These are phyloP conservation scores for Sericinus montela DNA, from an alignment of 2,888 invertebrate genomes.

Conservation along the genomic window DNA sequence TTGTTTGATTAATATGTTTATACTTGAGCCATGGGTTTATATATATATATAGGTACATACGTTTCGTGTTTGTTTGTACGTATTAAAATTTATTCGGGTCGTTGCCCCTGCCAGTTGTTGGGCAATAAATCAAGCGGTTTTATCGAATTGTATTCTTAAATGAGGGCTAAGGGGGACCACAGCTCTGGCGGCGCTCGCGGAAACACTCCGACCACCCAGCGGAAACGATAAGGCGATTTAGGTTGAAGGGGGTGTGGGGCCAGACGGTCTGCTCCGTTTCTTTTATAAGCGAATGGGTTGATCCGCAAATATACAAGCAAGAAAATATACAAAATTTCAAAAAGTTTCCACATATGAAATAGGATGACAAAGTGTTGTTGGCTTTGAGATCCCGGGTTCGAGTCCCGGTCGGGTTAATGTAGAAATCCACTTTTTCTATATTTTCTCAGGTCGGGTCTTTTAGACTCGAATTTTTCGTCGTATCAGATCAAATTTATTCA, in stretches of 20 bases:
- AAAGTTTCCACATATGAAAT: too few relatives aligned
- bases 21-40: too few relatives aligned
- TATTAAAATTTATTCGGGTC: conserved; percentile 9
- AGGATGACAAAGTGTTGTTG: too few relatives aligned
- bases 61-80: not conserved
- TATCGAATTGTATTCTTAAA: conserved; percentile 23
- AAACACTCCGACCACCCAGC: conserved; percentile 13
- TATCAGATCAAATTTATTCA: too few relatives aligned
- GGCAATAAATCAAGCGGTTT: conserved; percentile 24
- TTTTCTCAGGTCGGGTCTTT: too few relatives aligned
- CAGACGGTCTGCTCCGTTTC: not conserved
- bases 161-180: conserved; percentile 2
- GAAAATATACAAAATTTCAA: too few relatives aligned
- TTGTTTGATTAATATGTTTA: too few relatives aligned
- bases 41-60: too few relatives aligned
- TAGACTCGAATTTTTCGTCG: too few relatives aligned
- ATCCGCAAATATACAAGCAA: not conserved
- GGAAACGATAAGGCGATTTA: conserved; percentile 23
- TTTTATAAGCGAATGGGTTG: not conserved
- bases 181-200: not conserved
- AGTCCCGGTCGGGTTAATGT: too few relatives aligned
- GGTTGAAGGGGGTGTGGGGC: conserved; percentile 7
- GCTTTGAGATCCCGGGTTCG: too few relatives aligned
- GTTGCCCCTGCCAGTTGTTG: conserved; percentile 19
- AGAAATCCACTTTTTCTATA: too few relatives aligned